Evolutionary conservation across 2,113 vertebrate genomes (phyloP).

Genomic region (Phaethon lepturus): DNA sequence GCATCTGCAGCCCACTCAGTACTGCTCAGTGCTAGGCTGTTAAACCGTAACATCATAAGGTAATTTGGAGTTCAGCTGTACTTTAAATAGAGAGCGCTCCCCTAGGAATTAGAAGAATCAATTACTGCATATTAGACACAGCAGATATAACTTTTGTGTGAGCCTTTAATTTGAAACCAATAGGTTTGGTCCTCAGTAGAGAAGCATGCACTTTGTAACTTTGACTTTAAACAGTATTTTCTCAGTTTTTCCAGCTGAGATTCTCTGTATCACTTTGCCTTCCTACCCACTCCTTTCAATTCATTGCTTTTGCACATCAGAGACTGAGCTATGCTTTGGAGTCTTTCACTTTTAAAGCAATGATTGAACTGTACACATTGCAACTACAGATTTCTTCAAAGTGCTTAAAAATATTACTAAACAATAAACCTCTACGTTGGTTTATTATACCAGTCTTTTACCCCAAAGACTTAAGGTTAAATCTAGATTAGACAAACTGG

Average conservation of each 20-base stretch:
- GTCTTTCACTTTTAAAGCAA: not conserved
- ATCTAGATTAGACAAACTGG: not conserved
- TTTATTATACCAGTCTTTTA: not conserved
- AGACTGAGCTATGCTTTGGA: not conserved
- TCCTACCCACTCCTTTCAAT: not conserved
- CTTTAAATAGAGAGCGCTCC: constrained; percentile 50
- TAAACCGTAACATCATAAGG: constrained; percentile 29
- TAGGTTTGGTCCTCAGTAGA: not conserved
- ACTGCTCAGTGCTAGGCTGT: not conserved
- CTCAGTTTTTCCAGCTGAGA: not conserved
- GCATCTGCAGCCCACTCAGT: not conserved
- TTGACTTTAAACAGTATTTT: not conserved
- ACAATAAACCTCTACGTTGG: not conserved
- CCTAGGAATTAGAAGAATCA: constrained; percentile 50
- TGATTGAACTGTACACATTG: not conserved
- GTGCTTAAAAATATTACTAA: not conserved
- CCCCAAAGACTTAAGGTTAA: not conserved
- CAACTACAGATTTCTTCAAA: not conserved
- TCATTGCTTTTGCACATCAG: not conserved
- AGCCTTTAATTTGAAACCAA: constrained; percentile 63
- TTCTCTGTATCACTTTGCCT: not conserved
- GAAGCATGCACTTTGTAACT: not conserved
- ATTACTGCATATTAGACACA: constrained; percentile 6
- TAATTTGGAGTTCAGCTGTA: constrained; percentile 44
- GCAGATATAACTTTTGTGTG: constrained; percentile 39